Evolutionary conservation across 2,797 vertebrate genomes (phyloP).

Genomic region (Hypotaenidia okinawae): DNA sequence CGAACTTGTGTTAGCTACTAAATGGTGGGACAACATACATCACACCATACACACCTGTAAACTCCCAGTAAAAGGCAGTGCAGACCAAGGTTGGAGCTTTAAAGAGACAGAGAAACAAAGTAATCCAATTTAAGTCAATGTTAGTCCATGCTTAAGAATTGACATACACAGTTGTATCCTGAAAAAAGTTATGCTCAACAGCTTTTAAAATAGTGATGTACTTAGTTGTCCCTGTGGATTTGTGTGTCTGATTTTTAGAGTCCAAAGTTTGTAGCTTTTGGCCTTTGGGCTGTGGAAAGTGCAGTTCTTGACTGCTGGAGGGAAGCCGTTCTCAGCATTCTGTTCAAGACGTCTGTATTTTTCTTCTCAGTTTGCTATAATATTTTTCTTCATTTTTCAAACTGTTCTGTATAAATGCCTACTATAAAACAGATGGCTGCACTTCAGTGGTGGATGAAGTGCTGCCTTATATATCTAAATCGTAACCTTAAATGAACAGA

Average conservation of each 20-base stretch:
- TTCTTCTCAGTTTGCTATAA: conserved; percentile 22
- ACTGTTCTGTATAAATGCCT: background rate
- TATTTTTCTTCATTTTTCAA: conserved; percentile 30
- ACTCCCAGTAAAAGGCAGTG: background rate
- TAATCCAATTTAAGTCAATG: background rate
- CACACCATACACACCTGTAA: fast-evolving
- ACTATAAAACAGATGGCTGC: conserved; percentile 54
- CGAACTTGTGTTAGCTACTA: background rate
- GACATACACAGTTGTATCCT: background rate
- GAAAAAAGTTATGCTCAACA: background rate
- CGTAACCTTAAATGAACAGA: conserved; percentile 49
- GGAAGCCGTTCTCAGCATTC: background rate
- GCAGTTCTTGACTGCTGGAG: background rate
- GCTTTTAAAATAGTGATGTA: background rate
- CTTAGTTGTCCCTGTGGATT: background rate
- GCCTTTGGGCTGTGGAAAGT: background rate
- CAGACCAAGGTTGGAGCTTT: background rate
- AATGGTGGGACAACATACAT: background rate
- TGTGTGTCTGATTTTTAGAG: background rate
- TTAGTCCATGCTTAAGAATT: background rate
- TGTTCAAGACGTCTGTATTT: background rate
- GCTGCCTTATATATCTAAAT: conserved; percentile 23
- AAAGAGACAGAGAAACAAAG: background rate
- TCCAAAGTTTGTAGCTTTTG: background rate
- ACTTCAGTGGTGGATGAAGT: conserved; percentile 37